Evolutionary conservation across 2,888 invertebrate species (phyloP).

Genomic region (Erebia aethiops): DNA sequence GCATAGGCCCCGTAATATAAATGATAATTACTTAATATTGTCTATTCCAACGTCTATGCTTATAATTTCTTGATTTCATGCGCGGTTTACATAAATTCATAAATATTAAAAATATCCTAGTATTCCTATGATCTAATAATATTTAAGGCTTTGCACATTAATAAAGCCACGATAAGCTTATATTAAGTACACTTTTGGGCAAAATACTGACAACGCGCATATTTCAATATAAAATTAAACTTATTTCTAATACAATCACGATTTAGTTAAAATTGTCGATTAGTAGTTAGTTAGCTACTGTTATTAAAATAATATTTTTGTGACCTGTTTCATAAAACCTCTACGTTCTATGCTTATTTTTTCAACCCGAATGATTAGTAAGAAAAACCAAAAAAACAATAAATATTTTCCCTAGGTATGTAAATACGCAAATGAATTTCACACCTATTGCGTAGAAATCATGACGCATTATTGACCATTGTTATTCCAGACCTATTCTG

Average conservation of each 20-base stretch:
- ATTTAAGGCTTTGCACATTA: constrained; percentile 27
- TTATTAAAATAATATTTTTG: too few species aligned
- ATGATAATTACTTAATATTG: neutral
- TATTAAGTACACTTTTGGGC: constrained; percentile 31
- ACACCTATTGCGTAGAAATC: neutral
- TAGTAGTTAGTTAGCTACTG: too few species aligned
- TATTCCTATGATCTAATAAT: constrained; percentile 15
- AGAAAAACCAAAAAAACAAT: too few species aligned
- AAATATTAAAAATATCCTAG: constrained; percentile 7
- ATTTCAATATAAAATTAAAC: neutral
- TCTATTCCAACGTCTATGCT: neutral
- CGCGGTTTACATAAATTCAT: constrained; percentile 14
- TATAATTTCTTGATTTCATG: constrained; percentile 9
- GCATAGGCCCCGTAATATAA: neutral
- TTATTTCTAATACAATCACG: neutral
- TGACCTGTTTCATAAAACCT: too few species aligned
- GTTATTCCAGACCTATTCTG: too few species aligned
- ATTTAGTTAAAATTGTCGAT: neutral
- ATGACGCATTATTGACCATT: too few species aligned
- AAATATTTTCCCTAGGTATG: too few species aligned
- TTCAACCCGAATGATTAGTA: too few species aligned
- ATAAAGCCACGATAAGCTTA: constrained; percentile 22
- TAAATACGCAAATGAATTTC: neutral
- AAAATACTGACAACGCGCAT: constrained; percentile 36
- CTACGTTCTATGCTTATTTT: too few species aligned